A percentile compares a stretch with the other conserved stretches of the same genome.
Evolutionary conservation across 2,113 vertebrate genomes (phyloP).

Genomic region (Otolemur garnettii): DNA sequence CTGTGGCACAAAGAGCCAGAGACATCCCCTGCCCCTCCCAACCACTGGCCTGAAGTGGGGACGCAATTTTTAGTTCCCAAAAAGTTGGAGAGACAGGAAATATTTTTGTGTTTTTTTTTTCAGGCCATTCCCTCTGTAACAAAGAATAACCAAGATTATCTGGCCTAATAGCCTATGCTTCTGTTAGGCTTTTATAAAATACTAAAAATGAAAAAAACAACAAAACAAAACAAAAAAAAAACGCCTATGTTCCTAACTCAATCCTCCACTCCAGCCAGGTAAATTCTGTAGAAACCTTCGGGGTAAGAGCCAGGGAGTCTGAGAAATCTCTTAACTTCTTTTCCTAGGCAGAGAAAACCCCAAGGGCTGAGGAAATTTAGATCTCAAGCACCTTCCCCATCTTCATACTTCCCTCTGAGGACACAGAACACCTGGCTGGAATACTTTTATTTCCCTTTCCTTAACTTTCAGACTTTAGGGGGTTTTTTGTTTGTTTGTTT

Average conservation of each 20-base stretch:
- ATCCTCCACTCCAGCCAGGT: neutral
- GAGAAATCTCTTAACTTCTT: conserved; percentile 10
- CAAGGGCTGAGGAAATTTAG: neutral
- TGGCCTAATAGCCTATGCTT: neutral
- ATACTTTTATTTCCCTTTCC: neutral
- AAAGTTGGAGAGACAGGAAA: too few relatives aligned
- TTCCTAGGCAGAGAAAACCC: conserved; percentile 2
- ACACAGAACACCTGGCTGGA: neutral
- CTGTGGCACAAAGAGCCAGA: too few relatives aligned
- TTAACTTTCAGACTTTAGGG: neutral
- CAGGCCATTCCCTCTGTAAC: too few relatives aligned
- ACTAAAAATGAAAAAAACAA: neutral
- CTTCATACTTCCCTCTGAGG: conserved; percentile 8
- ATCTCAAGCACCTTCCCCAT: neutral
- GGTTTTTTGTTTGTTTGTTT: too few relatives aligned
- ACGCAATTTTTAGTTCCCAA: too few relatives aligned
- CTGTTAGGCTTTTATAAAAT: neutral
- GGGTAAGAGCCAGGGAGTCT: neutral
- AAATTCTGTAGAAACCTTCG: neutral
- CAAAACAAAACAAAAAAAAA: neutral
- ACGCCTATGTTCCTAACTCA: neutral
- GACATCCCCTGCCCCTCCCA: too few relatives aligned
- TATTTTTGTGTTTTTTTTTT: too few relatives aligned
- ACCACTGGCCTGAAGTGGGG: too few relatives aligned
- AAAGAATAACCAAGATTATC: neutral